Evolutionary conservation across 1,140 invertebrate genomes (phyloP).

Genomic region (Asobara japonica): DNA sequence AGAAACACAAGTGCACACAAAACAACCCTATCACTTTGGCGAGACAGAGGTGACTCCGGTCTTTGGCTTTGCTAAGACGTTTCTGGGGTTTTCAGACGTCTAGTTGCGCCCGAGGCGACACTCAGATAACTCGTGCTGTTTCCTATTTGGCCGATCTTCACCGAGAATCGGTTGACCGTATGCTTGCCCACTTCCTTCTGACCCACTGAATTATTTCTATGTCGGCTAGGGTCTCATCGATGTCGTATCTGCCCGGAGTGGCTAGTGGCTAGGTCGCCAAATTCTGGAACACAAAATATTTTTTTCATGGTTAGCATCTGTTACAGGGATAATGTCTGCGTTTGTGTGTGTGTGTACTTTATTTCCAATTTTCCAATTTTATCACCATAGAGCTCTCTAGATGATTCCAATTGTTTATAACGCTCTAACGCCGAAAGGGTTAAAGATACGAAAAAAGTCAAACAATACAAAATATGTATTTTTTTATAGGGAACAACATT

Average conservation of each 20-base stretch:
- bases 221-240: conserved; percentile 8
- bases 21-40: conserved; percentile 3
- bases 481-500: too few relatives aligned
- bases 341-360: too few relatives aligned
- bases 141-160: conserved; percentile 1
- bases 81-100: conserved; percentile 2
- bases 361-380: too few relatives aligned
- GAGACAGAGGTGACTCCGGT: not conserved
- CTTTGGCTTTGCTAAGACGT: conserved; percentile 8
- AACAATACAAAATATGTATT: too few relatives aligned
- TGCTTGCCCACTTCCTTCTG: not conserved
- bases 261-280: conserved; percentile 60
- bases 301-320: too few relatives aligned
- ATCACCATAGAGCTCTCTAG: too few relatives aligned
- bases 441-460: too few relatives aligned
- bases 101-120: not conserved
- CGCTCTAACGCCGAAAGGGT: too few relatives aligned
- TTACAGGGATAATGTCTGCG: too few relatives aligned
- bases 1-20: conserved; percentile 11
- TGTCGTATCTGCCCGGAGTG: conserved; percentile 36
- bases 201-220: conserved; percentile 17
- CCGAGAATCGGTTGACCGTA: not conserved
- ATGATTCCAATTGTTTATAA: too few relatives aligned
- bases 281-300: conserved; percentile 57
- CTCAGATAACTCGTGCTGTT: too few relatives aligned